phyloP scores from a whole-genome alignment of 2,113 vertebrate genomes.

The Aldabrachelys gigantea region DNA sequence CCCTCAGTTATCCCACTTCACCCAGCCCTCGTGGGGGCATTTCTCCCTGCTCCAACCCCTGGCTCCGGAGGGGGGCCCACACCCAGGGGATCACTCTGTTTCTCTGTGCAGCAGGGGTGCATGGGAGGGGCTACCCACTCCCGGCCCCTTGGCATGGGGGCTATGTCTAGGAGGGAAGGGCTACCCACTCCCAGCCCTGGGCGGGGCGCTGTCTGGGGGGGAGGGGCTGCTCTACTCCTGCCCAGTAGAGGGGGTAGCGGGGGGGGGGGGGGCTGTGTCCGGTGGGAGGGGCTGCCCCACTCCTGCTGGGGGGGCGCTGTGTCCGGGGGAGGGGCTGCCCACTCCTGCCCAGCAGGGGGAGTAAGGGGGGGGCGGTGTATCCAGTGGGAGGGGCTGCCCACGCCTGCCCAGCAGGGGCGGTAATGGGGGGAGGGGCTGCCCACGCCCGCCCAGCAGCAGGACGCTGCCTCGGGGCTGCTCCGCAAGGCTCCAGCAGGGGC shows the following conservation, averaged over 20 bases:
- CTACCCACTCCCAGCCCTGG: neutral
- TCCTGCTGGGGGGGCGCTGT: neutral
- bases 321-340: no score
- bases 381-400: no score
- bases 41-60: no score
- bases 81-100: neutral
- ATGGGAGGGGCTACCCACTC: neutral
- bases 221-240: neutral
- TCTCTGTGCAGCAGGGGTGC: rapidly evolving
- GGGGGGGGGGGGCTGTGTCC: neutral
- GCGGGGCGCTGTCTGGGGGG: no score
- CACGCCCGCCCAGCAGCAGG: neutral
- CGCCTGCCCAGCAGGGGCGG: neutral
- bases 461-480: neutral
- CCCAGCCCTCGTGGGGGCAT: neutral
- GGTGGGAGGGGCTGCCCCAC: neutral
- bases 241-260: no score
- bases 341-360: neutral
- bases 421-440: no score
- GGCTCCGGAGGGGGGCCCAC: neutral
- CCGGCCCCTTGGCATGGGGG: neutral
- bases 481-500: no score
- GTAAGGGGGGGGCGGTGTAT: no score
- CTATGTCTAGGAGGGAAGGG: rapidly evolving
- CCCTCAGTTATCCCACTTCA: neutral